These are phyloP conservation scores for Apamea epomidion DNA, from an alignment of 2,888 invertebrate genomes.

Conservation along the genomic window DNA sequence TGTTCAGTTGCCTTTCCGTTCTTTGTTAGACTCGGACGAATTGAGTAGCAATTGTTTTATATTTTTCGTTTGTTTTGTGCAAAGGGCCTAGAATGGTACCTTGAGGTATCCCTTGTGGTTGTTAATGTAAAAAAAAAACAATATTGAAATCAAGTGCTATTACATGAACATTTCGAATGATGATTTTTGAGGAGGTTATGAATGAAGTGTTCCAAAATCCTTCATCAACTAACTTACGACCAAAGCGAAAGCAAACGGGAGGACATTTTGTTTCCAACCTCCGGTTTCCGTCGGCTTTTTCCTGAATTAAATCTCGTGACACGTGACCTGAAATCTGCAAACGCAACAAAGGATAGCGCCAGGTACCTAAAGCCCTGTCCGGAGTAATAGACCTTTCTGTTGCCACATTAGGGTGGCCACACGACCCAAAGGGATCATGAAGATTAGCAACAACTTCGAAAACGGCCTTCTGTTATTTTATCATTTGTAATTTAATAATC, in stretches of 20 bases:
- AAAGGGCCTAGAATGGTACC: background rate
- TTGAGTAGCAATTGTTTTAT: conserved; percentile 1
- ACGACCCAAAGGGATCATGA: conserved; percentile 69
- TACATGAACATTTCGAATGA: background rate
- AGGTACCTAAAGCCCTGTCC: conserved; percentile 59
- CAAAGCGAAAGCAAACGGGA: conserved; percentile 23
- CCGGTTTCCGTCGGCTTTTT: conserved; percentile 36
- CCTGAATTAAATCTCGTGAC: conserved; percentile 56
- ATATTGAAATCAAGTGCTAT: background rate
- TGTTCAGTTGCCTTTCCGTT: conserved; percentile 29
- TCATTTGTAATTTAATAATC: conserved; percentile 56
- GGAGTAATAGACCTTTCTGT: conserved; percentile 66
- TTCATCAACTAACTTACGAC: conserved; percentile 26
- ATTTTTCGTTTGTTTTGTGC: conserved; percentile 16
- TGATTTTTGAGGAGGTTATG: background rate
- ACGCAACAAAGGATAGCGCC: conserved; percentile 56
- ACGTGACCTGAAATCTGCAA: conserved; percentile 61
- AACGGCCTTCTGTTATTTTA: conserved; percentile 48
- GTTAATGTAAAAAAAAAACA: conserved; percentile 6
- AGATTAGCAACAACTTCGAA: conserved; percentile 68
- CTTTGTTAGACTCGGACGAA: conserved; percentile 12
- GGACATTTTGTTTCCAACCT: conserved; percentile 43
- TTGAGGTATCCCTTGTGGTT: background rate
- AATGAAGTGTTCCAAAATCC: conserved; percentile 20
- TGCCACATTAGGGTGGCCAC: conserved; percentile 67